Evolutionary conservation across 1,140 invertebrate genomes (phyloP), one percentile per base, ranked within the genome.

Genomic region (Drosophila tropicalis): DNA sequence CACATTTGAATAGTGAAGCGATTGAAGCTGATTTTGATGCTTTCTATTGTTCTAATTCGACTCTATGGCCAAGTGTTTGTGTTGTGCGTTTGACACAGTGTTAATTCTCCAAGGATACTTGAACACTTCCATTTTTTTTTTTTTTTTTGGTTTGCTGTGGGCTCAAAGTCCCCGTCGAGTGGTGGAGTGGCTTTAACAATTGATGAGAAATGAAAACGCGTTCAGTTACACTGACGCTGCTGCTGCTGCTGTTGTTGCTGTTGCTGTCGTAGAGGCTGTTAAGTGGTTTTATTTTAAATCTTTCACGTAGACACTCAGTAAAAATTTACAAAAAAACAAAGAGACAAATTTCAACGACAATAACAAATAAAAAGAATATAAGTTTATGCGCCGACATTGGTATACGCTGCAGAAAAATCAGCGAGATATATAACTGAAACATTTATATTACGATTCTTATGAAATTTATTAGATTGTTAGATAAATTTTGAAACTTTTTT

Each of bases 271-370:
- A 22, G 44, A 51, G 67, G 73, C 61, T 70, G 73, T 85, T 91
- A 91, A 91, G 89, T 91, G 89, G 89, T 91, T 91, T 91, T 91
- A 82, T 91, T 91, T 91, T 78, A 91, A 91, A 75, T 91, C 89
- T 90, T 91, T 78, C 89, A 91, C 89, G 89, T 84, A 76, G 67
- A 66, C 63, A 68, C 22, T 29, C 17, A 51, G 19, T 19, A 19
- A 51, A 12, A 51, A 17, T 64, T 55, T 39, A 61, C 57, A 72
- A 62, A 62, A 17, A 17, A 15, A 12, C 4, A 54, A 54, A 56
- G 34, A 39, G 2, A 22, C 19, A 67, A 47, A 39, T 39, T 51
- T 51, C 19, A 22, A 29, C 25, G 25, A 29, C 25, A 51, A 51
- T 22, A 51, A 51, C 15, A 17, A 12, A 51, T 2, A 39, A 39